A percentile compares a stretch with the other conserved stretches of the same genome.
phyloP scores from a whole-genome alignment of 2,113 vertebrate species.

The Pimephales promelas region DNA sequence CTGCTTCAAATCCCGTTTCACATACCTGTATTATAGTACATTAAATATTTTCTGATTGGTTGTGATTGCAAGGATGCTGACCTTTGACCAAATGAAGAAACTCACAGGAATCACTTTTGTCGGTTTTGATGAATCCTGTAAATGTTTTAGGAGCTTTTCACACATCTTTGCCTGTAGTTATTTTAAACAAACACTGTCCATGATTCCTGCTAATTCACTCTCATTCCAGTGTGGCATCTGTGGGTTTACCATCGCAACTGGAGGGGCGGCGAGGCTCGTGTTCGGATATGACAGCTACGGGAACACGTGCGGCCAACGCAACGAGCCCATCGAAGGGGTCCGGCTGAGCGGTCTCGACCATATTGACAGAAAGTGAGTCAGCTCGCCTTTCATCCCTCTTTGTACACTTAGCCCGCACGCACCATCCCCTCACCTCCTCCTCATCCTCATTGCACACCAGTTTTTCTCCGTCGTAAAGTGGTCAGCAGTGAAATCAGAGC shows the following conservation, averaged over 20 bases:
- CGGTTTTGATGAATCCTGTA: not conserved
- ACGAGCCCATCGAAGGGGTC: constrained; percentile 85
- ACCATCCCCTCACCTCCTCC: not conserved
- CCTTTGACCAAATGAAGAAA: not conserved
- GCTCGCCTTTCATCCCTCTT: not conserved
- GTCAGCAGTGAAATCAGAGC: not conserved
- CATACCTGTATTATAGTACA: not conserved
- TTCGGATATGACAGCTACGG: constrained; percentile 97
- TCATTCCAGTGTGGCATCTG: constrained; percentile 89
- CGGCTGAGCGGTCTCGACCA: constrained; percentile 91
- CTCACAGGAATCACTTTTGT: not conserved
- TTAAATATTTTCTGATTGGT: not conserved
- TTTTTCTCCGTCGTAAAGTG: constrained; percentile 1
- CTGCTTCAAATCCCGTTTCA: not conserved
- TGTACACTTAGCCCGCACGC: not conserved
- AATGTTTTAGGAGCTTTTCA: not conserved
- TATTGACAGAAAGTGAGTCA: constrained; percentile 89
- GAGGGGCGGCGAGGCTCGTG: constrained; percentile 90
- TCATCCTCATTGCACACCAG: constrained; percentile 11
- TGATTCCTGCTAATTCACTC: constrained; percentile 8
- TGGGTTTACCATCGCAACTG: constrained; percentile 92
- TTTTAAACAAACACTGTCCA: not conserved
- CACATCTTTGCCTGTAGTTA: not conserved
- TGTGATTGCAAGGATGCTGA: not conserved
- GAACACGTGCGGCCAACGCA: constrained; percentile 95